Conservation (phyloP, 2,113 vertebrate species). For the Labrus mixtus region DNA sequence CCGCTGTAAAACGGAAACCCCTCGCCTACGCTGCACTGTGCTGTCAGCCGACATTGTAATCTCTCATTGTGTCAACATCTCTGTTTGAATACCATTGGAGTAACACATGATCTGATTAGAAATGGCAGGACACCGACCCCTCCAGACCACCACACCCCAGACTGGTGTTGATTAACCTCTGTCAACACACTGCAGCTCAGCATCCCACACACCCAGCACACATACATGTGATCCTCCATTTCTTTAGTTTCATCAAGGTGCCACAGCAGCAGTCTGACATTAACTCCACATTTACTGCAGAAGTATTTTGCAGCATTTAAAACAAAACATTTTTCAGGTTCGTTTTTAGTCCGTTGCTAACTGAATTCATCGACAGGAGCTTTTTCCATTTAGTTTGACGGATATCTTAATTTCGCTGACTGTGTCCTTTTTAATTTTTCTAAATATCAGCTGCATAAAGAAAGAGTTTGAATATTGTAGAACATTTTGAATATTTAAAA, state of each 20-base stretch:
- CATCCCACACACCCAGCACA: slow-evolving; percentile 11
- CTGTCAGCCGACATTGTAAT: slow-evolving; percentile 9
- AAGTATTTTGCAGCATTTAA: background rate
- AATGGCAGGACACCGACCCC: slow-evolving; percentile 40
- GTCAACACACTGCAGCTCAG: slow-evolving; percentile 49
- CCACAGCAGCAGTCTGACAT: slow-evolving; percentile 10
- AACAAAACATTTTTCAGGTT: slow-evolving; percentile 11
- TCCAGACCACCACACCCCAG: slow-evolving; percentile 43
- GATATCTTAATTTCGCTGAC: background rate
- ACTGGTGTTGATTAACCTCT: slow-evolving; percentile 56
- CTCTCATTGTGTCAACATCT: slow-evolving; percentile 38
- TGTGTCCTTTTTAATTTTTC: background rate
- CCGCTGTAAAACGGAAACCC: background rate
- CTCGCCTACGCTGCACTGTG: background rate
- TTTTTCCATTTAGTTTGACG: background rate
- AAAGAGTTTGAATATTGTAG: background rate
- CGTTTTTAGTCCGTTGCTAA: background rate
- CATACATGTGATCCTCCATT: slow-evolving; percentile 47
- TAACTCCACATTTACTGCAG: slow-evolving; percentile 26
- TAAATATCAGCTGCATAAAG: background rate
- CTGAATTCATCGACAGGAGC: background rate
- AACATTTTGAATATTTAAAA: too few species aligned
- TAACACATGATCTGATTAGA: slow-evolving; percentile 49
- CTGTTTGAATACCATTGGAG: slow-evolving; percentile 20
- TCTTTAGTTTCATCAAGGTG: slow-evolving; percentile 38